These are phyloP conservation scores for Intellagama lesueurii DNA, from an alignment of 2,797 vertebrate genomes.

Conservation along the genomic window DNA sequence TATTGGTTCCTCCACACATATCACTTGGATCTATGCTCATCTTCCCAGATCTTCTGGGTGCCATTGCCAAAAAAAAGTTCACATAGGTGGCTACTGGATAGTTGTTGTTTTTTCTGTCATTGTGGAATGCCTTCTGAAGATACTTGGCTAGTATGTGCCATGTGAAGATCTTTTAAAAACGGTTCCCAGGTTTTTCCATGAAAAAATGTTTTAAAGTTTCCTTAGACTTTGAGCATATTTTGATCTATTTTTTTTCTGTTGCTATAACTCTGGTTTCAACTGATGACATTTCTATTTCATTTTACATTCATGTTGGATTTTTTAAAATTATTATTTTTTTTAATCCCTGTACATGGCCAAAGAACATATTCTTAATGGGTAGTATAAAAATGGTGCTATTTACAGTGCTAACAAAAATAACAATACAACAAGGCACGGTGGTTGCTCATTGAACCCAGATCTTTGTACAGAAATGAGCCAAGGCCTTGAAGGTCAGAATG, in stretches of 20 bases:
- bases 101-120: background rate
- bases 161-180: background rate
- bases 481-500: background rate
- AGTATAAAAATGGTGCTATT: background rate
- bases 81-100: background rate
- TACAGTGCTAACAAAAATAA: background rate
- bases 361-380: background rate
- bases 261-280: no score
- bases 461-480: background rate
- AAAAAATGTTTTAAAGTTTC: no score
- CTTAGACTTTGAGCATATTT: no score
- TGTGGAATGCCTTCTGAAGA: background rate
- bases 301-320: background rate
- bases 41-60: no score
- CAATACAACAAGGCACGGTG: background rate
- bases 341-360: background rate
- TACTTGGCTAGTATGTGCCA: background rate
- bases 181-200: background rate
- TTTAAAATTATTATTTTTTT: background rate
- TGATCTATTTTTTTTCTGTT: background rate
- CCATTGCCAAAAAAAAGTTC: no score
- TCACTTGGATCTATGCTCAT: no score
- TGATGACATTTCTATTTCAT: background rate
- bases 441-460: background rate
- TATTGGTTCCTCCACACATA: no score